A percentile compares a stretch with the other conserved stretches of the same genome.
Conservation (phyloP, 2,113 vertebrate species). For the Channa maculata region DNA sequence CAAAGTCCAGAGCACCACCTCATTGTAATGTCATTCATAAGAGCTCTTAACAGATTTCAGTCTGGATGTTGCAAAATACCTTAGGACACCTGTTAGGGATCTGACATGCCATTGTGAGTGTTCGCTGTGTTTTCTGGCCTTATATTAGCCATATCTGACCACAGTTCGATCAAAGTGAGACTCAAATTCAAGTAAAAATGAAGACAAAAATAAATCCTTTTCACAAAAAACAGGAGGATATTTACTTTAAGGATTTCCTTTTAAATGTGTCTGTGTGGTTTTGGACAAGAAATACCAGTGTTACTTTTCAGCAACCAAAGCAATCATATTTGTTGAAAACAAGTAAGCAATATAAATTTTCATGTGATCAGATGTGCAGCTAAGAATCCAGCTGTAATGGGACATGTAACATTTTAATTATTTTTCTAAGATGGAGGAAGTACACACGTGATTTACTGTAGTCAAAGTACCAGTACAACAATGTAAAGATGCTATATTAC, state of each 20-base stretch:
- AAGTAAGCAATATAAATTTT: no score
- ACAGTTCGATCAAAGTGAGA: not conserved
- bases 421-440: no score
- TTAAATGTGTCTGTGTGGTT: not conserved
- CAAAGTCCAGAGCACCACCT: not conserved
- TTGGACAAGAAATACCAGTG: not conserved
- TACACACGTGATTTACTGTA: no score
- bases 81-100: not conserved
- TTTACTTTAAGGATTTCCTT: not conserved
- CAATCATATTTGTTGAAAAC: not conserved
- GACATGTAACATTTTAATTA: no score
- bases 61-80: not conserved
- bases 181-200: not conserved
- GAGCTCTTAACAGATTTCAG: not conserved
- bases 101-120: no score
- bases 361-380: no score
- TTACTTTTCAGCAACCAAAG: not conserved
- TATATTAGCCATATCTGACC: not conserved
- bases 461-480: no score
- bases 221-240: not conserved
- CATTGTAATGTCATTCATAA: not conserved
- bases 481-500: no score
- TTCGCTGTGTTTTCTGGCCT: no score
- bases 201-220: not conserved
- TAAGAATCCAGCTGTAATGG: no score